Conservation (phyloP, 2,888 invertebrate species). For the Eupithecia vulgata region DNA sequence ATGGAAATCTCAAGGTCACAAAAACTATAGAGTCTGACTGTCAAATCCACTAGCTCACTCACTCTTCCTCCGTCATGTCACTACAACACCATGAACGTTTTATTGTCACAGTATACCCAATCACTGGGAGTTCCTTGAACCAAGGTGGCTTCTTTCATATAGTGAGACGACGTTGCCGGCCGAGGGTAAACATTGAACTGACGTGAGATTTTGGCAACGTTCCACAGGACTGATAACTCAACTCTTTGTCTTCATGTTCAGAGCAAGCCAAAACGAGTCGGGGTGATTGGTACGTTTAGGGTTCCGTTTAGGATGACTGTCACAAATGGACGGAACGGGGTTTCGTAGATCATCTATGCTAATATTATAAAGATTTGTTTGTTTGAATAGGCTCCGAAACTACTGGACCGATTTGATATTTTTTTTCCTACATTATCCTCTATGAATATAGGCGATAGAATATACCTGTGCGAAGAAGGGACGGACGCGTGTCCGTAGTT, state of each 20-base stretch:
- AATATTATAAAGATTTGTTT: too few relatives aligned
- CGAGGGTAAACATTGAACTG: constrained; percentile 66
- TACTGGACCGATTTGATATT: too few relatives aligned
- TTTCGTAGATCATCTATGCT: too few relatives aligned
- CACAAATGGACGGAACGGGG: neutral
- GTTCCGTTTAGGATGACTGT: constrained; percentile 11
- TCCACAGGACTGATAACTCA: constrained; percentile 54
- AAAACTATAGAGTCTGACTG: constrained; percentile 21
- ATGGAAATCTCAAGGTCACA: constrained; percentile 19
- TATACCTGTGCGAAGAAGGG: too few relatives aligned
- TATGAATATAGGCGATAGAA: too few relatives aligned
- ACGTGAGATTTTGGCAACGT: constrained; percentile 62
- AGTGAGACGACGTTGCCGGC: constrained; percentile 42
- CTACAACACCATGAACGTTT: constrained; percentile 6
- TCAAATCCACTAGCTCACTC: constrained; percentile 29
- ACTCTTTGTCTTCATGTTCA: constrained; percentile 40
- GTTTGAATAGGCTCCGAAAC: too few relatives aligned
- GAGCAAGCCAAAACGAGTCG: constrained; percentile 25
- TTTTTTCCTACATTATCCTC: too few relatives aligned
- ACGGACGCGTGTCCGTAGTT: too few relatives aligned
- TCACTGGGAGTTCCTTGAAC: neutral
- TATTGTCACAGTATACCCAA: neutral
- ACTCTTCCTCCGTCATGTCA: constrained; percentile 42
- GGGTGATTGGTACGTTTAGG: constrained; percentile 14
- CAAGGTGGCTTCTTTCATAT: neutral